These are phyloP conservation scores for Lepidothrix coronata DNA, from an alignment of 2,113 vertebrate genomes.

Conservation along the genomic window DNA sequence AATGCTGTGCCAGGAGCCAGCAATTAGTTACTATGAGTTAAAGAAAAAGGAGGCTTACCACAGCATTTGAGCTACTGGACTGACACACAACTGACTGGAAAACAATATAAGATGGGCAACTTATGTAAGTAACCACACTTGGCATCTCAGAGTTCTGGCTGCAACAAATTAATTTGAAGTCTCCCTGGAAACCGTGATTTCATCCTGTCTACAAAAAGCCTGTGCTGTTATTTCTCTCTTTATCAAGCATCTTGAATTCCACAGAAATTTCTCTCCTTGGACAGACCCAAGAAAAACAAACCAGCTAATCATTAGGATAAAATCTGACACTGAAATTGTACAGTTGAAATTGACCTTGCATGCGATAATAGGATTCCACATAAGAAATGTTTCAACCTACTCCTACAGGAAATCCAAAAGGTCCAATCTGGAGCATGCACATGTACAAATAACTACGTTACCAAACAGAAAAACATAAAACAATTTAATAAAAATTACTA, in stretches of 20 bases:
- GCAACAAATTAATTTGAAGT: conserved; percentile 10
- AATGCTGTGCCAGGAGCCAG: conserved; percentile 20
- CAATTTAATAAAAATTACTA: not conserved
- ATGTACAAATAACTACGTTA: not conserved
- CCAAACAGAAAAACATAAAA: not conserved
- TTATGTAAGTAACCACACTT: conserved; percentile 30
- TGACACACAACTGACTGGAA: not conserved
- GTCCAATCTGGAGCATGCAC: not conserved
- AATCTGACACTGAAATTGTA: not conserved
- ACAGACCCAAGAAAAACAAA: conserved; percentile 56
- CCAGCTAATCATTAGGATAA: conserved; percentile 38
- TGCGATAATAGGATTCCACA: accelerated
- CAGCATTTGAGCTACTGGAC: not conserved
- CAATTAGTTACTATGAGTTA: not conserved
- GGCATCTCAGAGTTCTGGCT: conserved; percentile 18
- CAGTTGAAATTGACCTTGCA: not conserved
- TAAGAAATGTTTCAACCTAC: not conserved
- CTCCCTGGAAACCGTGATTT: conserved; percentile 69
- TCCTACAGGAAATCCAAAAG: not conserved
- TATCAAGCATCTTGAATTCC: conserved; percentile 69
- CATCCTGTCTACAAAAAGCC: conserved; percentile 44
- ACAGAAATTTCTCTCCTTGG: conserved; percentile 46
- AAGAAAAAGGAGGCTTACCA: conserved; percentile 5
- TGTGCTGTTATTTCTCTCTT: conserved; percentile 56
- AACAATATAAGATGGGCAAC: conserved; percentile 6